phyloP scores from a whole-genome alignment of 2,888 invertebrate genomes.

The Anthrax anthrax region DNA sequence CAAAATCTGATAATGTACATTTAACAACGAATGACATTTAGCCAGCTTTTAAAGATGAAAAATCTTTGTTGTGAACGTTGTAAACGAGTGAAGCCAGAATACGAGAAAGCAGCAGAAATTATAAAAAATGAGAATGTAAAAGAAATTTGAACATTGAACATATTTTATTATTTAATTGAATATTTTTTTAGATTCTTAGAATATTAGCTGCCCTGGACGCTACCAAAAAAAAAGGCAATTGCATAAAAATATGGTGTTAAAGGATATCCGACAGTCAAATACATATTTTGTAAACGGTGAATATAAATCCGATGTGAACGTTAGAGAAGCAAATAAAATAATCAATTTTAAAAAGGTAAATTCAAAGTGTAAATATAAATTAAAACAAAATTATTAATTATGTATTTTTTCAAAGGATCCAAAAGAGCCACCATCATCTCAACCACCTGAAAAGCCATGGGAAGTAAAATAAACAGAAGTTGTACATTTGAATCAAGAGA shows the following conservation, averaged over 20 bases:
- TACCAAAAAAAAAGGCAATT: constrained; percentile 54
- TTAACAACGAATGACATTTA: constrained; percentile 55
- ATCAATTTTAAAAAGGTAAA: constrained; percentile 61
- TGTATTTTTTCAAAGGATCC: constrained; percentile 39
- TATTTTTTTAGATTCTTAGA: constrained; percentile 43
- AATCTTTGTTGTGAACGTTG: constrained; percentile 78
- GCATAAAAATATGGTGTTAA: constrained; percentile 55
- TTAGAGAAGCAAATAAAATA: constrained; percentile 62
- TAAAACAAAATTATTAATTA: not conserved
- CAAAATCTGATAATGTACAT: constrained; percentile 63
- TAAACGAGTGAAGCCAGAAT: constrained; percentile 76
- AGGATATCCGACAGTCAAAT: constrained; percentile 67
- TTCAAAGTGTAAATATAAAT: not conserved
- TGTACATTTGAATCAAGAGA: constrained; percentile 57
- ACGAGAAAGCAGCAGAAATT: constrained; percentile 59
- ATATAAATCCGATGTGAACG: constrained; percentile 63
- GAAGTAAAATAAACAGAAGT: constrained; percentile 59
- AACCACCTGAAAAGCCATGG: constrained; percentile 70
- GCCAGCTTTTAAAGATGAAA: constrained; percentile 45
- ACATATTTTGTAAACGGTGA: constrained; percentile 66
- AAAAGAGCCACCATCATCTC: constrained; percentile 69
- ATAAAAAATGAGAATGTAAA: constrained; percentile 53
- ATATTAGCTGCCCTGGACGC: constrained; percentile 74
- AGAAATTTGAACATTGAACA: too few relatives aligned
- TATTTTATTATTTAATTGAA: too few relatives aligned